Percentiles rank a stretch among this genome's conserved stretches.
These are phyloP conservation scores for Pterois miles DNA, from an alignment of 2,797 vertebrate genomes.

Conservation along the genomic window DNA sequence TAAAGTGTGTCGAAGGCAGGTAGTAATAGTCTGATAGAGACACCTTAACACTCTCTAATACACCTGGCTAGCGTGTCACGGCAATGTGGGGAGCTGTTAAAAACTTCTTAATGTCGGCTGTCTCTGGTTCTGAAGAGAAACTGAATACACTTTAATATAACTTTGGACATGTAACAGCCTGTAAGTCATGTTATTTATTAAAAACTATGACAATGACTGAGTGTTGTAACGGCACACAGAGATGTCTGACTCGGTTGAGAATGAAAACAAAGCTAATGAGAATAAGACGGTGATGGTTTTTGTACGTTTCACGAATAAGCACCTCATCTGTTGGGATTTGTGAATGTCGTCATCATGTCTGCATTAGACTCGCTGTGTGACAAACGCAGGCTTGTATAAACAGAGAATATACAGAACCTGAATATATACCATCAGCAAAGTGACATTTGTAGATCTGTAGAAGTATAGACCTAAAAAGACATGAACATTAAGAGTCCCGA, in stretches of 20 bases:
- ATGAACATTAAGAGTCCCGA: no score
- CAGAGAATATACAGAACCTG: not conserved
- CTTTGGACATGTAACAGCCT: not conserved
- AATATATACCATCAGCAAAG: not conserved
- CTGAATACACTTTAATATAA: not conserved
- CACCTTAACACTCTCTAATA: constrained; percentile 5
- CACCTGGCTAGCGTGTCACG: constrained; percentile 6
- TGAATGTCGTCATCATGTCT: not conserved
- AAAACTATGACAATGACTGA: not conserved
- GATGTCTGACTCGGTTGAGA: not conserved
- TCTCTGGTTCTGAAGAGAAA: not conserved
- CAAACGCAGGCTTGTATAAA: not conserved
- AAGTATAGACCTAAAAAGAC: not conserved
- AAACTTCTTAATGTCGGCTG: not conserved
- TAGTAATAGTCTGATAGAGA: not conserved
- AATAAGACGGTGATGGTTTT: not conserved
- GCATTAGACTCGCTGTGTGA: not conserved
- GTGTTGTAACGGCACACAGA: not conserved
- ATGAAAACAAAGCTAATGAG: not conserved
- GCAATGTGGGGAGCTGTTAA: not conserved
- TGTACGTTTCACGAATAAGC: not conserved
- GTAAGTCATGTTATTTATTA: not conserved
- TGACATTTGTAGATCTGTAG: no score
- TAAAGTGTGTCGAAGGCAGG: not conserved
- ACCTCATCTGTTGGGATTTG: not conserved